Base-by-base conservation (phyloP, 2,888 invertebrate species). In the Limulus polyphemus region DNA sequence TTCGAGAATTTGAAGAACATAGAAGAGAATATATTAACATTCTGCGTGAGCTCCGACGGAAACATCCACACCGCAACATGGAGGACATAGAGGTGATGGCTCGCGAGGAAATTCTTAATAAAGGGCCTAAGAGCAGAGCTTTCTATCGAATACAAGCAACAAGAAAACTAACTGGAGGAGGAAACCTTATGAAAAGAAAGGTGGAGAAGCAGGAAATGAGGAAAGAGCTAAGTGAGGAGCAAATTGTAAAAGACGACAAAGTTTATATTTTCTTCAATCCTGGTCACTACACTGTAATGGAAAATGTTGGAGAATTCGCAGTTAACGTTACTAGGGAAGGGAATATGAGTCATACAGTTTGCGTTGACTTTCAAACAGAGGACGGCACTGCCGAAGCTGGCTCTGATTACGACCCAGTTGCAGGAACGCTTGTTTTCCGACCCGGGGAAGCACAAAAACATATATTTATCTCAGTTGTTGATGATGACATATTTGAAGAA, bases 401-500 rank as follows among this genome's bases (percentile, higher is more conserved):
- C 7, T 90, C 90, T 54, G 99, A 99, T 77, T 99, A 93, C 78
- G 83, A 92, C 58, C 84, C 87, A 52, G 86, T 88, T 55, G 84
- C 85, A 69, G 98, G 98, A 10, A 85, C 88, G 0, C 78, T 99
- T 48, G 82, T 83, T 64, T 99, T 99, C 78, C 84, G 83, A 54
- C 88, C 91, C 0, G 91, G 92, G 9, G 95, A 97, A 70, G 85
- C 84, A 56, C 88, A 87, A 72, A 90, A 92, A 77, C 84, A 84
- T 71, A 88, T 99, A 75, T 83, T 83, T 62, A 83, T 99, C 59
- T 89, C 92, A 74, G 93, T 99, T 56, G 93, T 99, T 70, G 99
- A 99, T 74, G 99, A 99, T 75, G 99, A 99, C 71, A 89, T 99
- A 0, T 99, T 99, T 77, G 99, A 99, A 76, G 95, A 97, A 75